These are phyloP conservation scores for Exocentrus adspersus DNA, from an alignment of 2,888 invertebrate species.

Conservation along the genomic window DNA sequence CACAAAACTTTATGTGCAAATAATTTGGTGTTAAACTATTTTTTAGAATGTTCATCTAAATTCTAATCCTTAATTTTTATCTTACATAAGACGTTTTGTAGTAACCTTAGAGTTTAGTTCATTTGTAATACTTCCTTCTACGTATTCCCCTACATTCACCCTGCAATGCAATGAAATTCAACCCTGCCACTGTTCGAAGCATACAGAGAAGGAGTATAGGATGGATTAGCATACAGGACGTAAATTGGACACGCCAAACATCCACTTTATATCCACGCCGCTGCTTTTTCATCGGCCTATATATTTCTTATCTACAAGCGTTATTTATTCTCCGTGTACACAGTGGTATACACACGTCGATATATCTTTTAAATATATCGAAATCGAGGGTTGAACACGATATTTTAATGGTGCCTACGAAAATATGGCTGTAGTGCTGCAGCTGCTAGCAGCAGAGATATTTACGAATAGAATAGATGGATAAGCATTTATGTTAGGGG, in stretches of 20 bases:
- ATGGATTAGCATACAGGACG: constrained; percentile 24
- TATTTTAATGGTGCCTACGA: not conserved
- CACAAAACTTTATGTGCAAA: no score
- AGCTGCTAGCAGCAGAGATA: no score
- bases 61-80: no score
- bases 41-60: no score
- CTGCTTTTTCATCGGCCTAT: constrained; percentile 24
- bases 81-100: no score
- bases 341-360: not conserved
- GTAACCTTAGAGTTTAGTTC: no score
- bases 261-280: constrained; percentile 24
- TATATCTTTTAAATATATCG: constrained; percentile 4
- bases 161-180: no score
- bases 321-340: constrained; percentile 27
- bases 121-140: no score
- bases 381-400: not conserved
- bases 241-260: constrained; percentile 13
- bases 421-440: not conserved
- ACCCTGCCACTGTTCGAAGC: not conserved
- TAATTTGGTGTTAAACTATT: no score
- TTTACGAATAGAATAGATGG: no score
- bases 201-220: constrained; percentile 11
- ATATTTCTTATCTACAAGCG: constrained; percentile 27
- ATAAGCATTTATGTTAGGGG: no score
- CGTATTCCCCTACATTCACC: no score